Evolutionary conservation across 1,140 invertebrate genomes (phyloP), one percentile per base, ranked within the genome.

Genomic region (Procambarus clarkii): DNA sequence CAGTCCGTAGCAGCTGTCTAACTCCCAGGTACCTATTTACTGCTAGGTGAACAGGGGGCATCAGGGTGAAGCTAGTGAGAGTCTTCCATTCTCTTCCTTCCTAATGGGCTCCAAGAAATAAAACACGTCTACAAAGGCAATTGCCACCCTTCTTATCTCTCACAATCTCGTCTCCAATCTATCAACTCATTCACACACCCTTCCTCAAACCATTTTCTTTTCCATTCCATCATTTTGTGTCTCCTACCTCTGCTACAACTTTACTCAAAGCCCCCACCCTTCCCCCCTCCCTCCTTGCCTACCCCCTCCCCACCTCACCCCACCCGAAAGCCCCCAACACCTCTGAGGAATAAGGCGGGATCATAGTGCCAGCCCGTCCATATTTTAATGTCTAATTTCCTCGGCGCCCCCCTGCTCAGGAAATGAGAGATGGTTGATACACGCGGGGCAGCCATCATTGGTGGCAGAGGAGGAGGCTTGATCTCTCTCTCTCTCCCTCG

Each of bases 381-480:
- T 81, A 54, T 81, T 81, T 81, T 81, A 81, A 11, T 81, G 79
- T 81, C 79, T 81, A 50, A 81, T 81, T 81, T 81, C 79, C 79
- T 81, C 21, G 48, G 48, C 48, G 34, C 48, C n/a, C 18, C 79
- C 13, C 13, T 21, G 15, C 18, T 48, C 48, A 81, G 79, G 79
- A 81, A 81, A 81, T 81, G 46, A 81, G 79, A 81, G 48, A 81
- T 54, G 79, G 24, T 0, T 15, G 79, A 81, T 81, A 81, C 48
- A 81, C 58, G 13, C 79, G 34, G 21, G n/a, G 7, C 24, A 21
- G 69, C 24, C 21, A 74, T 74, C 69, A 74, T 11, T 7, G n/a
- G 7, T 21, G 15, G 15, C n/a, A 2, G 69, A 4, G n/a, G n/a
- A 9, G 50, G 50, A 54, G 50, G 50, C 50, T 54, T 8, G 8